phyloP scores from a whole-genome alignment of 2,797 vertebrate genomes.

The Coreius guichenoti region DNA sequence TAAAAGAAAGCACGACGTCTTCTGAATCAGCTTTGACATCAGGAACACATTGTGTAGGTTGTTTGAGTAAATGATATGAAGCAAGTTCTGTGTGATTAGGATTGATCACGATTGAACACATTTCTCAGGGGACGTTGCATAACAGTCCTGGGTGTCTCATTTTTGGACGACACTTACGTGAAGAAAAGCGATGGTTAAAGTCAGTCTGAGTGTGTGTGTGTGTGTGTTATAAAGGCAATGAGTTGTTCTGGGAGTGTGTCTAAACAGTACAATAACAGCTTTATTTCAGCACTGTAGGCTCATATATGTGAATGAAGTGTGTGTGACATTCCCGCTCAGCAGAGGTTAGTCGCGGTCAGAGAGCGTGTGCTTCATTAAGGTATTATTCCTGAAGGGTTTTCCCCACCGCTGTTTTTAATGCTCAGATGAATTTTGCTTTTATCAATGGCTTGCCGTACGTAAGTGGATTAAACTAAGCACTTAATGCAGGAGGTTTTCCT shows the following conservation, averaged over 20 bases:
- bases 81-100: background rate
- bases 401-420: background rate
- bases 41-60: background rate
- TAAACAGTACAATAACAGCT: background rate
- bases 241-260: background rate
- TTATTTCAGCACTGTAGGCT: background rate
- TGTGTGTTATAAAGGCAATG: background rate
- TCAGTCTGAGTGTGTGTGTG: background rate
- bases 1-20: background rate
- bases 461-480: slow-evolving; percentile 44
- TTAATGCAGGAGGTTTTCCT: slow-evolving; percentile 31
- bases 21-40: background rate
- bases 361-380: background rate
- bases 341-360: background rate
- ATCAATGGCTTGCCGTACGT: slow-evolving; percentile 12
- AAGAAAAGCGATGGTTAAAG: background rate
- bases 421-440: slow-evolving; percentile 7
- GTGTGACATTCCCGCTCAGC: background rate
- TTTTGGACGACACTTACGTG: background rate
- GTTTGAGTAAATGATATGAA: background rate
- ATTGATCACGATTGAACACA: background rate
- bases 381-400: slow-evolving; percentile 24
- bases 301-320: background rate
- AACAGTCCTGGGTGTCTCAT: background rate
- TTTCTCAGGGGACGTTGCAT: background rate